Evolutionary conservation across 2,797 vertebrate genomes (phyloP).

Genomic region (Myripristis murdjan): DNA sequence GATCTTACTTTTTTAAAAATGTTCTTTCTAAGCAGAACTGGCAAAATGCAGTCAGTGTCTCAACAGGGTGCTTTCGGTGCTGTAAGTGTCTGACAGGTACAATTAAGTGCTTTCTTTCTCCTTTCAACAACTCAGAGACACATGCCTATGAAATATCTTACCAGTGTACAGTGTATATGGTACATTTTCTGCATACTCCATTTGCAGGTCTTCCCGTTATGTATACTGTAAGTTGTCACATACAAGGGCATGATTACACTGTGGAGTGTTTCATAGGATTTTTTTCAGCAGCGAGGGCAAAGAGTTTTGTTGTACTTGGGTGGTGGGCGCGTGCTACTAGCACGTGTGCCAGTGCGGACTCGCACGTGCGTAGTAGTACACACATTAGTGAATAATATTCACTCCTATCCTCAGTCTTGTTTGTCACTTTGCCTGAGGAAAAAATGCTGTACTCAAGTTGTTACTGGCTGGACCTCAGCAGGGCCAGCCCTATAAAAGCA

Average conservation of each 20-base stretch:
- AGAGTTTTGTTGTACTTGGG: no score
- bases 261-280: no score
- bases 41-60: conserved; percentile 58
- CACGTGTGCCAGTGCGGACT: no score
- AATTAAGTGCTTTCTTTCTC: conserved; percentile 47
- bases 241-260: background rate
- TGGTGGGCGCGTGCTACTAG: no score
- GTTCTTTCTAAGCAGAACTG: conserved; percentile 18
- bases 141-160: conserved; percentile 14
- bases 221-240: conserved; percentile 29
- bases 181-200: background rate
- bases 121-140: conserved; percentile 24
- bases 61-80: conserved; percentile 35
- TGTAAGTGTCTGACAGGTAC: conserved; percentile 44
- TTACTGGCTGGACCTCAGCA: no score
- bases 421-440: no score
- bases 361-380: no score
- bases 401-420: no score
- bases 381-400: no score
- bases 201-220: conserved; percentile 11
- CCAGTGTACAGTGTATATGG: background rate
- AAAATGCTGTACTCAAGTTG: no score
- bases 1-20: conserved; percentile 15
- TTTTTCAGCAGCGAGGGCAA: no score
- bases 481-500: no score